Conservation (phyloP, 2,113 vertebrate species). For the Pyxicephalus adspersus region DNA sequence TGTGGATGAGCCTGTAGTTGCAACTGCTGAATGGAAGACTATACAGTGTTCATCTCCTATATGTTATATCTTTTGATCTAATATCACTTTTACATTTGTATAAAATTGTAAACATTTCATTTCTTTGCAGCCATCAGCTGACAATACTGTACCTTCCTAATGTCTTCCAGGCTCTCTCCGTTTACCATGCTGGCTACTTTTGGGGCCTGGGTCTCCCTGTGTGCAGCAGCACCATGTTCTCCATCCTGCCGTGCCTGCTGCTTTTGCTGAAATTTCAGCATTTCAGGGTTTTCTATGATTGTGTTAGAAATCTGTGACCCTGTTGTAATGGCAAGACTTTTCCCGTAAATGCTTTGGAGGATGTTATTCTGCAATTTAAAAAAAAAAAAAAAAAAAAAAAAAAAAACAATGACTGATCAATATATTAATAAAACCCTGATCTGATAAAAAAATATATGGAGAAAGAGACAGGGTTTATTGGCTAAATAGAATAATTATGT, state of each 20-base stretch:
- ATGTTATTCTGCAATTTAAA: constrained; percentile 83
- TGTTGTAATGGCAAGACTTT: constrained; percentile 93
- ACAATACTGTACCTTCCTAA: constrained; percentile 84
- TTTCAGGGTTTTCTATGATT: constrained; percentile 97
- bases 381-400: neutral
- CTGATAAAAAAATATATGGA: no score
- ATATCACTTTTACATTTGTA: no score
- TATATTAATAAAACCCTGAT: no score
- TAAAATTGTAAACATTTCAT: no score
- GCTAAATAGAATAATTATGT: no score
- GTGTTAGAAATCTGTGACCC: constrained; percentile 92
- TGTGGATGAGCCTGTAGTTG: no score
- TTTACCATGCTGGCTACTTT: constrained; percentile 93
- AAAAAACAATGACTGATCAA: neutral
- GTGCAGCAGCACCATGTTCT: constrained; percentile 68
- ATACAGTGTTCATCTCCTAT: no score
- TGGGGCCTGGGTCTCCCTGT: constrained; percentile 71
- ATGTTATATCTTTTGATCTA: no score
- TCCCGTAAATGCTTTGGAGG: constrained; percentile 96
- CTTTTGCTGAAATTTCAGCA: constrained; percentile 91
- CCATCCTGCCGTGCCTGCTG: constrained; percentile 80
- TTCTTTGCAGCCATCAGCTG: neutral
- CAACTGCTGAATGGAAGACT: no score
- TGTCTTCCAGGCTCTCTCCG: constrained; percentile 95
- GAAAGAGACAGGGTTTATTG: no score